Evolutionary conservation across 2,888 invertebrate species (phyloP), one percentile per base, ranked within the genome.

Genomic region (Drosophila parthenogenetica): DNA sequence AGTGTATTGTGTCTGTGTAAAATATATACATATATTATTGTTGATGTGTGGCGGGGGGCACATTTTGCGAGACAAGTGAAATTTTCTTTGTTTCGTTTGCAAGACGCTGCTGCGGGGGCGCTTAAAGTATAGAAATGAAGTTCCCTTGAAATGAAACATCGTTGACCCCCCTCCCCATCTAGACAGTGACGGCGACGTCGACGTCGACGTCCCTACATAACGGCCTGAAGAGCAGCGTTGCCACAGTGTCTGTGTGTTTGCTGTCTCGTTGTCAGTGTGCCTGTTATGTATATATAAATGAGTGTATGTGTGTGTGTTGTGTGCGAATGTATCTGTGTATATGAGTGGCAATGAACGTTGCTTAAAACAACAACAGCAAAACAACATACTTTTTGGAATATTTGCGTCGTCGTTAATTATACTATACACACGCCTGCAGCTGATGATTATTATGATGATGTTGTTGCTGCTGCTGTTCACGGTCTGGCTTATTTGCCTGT

Each of bases 11-110:
- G 54, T 63, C 50, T 57, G 11, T 45, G 53, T 48, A 37, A 46
- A 51, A 32, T 13, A 55, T 57, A 50, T 29, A 54, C 22, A 42
- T 16, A 37, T 50, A 49, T 39, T 61, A 57, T 61, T 66, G 48
- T 53, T 69, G 42, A 35, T 8, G 69, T 66, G 57, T 73, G 67
- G 58, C 45, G 59, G 49, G 57, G 57, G 54, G 49, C 58, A 59
- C 11, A 62, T 53, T 70, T 70, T 49, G 68, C 62, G 67, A 81
- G 74, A 78, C 79, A 83, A 88, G 81, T 83, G 78, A 86, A 88
- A 87, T 81, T 86, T 79, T 77, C 89, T 87, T 86, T 87, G 87
- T 86, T 88, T 78, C 72, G 57, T 62, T 64, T 55, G 29, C 19
- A 37, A 58, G 40, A 59, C 54, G 43, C 17, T 54, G 57, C 60